These are phyloP conservation scores for Nymphicus hollandicus DNA, from an alignment of 2,113 vertebrate genomes.

Conservation along the genomic window DNA sequence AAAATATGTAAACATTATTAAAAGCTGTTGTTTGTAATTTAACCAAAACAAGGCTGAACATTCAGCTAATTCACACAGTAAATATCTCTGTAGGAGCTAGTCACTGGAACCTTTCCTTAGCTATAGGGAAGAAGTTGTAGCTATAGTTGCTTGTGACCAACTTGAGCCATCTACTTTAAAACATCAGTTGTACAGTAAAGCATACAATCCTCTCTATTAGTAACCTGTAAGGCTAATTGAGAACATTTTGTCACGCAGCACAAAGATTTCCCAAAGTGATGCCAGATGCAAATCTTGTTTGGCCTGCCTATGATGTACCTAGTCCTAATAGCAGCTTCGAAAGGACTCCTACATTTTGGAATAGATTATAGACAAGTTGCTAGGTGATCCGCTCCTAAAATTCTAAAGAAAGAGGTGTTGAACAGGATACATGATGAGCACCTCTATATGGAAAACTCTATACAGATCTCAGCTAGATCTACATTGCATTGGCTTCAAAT, in stretches of 20 bases:
- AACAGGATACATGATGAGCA: not conserved
- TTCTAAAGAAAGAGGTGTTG: not conserved
- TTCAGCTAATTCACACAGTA: not conserved
- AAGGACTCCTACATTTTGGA: not conserved
- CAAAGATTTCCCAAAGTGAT: not conserved
- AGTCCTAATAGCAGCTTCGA: not conserved
- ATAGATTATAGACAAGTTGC: not conserved
- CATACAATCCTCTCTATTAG: not conserved
- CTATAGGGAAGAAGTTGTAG: not conserved
- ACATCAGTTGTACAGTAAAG: not conserved
- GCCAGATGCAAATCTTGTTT: not conserved
- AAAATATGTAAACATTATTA: not conserved
- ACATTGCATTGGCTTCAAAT: not conserved
- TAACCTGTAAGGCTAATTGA: not conserved
- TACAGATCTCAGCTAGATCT: not conserved
- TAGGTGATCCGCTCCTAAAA: not conserved
- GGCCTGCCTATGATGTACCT: not conserved
- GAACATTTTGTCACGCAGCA: not conserved
- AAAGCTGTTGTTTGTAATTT: not conserved
- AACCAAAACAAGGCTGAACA: not conserved
- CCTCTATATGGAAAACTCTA: not conserved
- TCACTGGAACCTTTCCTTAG: not conserved
- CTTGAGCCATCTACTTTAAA: not conserved
- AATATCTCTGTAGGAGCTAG: not conserved
- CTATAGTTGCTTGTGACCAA: not conserved